These are phyloP conservation scores for Agrypnia vestita DNA, from an alignment of 1,140 invertebrate species.

Conservation along the genomic window DNA sequence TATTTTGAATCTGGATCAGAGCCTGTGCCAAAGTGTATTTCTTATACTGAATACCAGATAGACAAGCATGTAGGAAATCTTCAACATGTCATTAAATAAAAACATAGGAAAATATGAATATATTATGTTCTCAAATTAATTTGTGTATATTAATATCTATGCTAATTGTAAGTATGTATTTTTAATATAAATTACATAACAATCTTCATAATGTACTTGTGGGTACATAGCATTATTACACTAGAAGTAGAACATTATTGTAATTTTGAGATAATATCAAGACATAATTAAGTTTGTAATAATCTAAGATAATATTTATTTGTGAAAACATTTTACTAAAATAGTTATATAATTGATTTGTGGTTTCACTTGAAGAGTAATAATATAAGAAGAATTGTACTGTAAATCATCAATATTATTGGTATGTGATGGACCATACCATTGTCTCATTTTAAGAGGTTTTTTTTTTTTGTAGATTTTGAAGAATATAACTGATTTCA, in stretches of 20 bases:
- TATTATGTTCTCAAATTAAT: not conserved
- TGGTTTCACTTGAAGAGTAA: constrained; percentile 22
- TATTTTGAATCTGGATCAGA: too few species aligned
- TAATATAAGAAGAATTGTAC: constrained; percentile 5
- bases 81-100: not conserved
- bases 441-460: not conserved
- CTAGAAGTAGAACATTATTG: not conserved
- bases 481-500: constrained; percentile 11
- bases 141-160: not conserved
- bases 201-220: not conserved
- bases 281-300: constrained; percentile 9
- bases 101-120: not conserved
- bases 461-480: not conserved
- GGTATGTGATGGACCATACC: not conserved
- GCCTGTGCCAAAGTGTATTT: not conserved
- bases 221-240: not conserved
- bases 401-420: not conserved
- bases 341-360: not conserved
- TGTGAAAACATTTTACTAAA: constrained; percentile 17
- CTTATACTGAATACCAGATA: not conserved
- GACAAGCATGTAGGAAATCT: not conserved
- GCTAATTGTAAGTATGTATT: constrained; percentile 1
- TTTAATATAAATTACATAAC: not conserved
- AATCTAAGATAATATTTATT: constrained; percentile 29
- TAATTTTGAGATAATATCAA: not conserved